phyloP scores from a whole-genome alignment of 2,797 vertebrate genomes.

The Poeciliopsis turneri region DNA sequence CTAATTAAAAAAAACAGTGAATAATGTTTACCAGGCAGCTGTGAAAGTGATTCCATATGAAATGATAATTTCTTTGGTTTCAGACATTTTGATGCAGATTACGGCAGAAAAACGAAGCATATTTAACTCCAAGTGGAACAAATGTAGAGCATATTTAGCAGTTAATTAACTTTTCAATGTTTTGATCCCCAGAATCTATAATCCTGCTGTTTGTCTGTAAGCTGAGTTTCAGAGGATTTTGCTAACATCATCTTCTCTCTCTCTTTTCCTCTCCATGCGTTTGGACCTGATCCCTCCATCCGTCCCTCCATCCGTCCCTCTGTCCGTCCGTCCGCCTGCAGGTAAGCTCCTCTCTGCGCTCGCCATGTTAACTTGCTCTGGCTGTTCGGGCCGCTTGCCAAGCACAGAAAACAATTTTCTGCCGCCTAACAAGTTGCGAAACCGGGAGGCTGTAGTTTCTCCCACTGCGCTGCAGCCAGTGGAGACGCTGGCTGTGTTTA shows the following conservation, averaged over 20 bases:
- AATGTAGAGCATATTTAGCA: constrained; percentile 2
- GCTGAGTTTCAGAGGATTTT: constrained; percentile 30
- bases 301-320: too few relatives aligned
- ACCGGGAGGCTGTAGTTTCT: constrained; percentile 58
- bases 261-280: constrained; percentile 30
- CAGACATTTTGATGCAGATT: constrained; percentile 31
- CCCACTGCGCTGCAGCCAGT: constrained; percentile 60
- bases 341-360: constrained; percentile 54
- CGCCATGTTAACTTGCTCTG: neutral
- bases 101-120: constrained; percentile 34
- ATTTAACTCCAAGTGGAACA: constrained; percentile 18
- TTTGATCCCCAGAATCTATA: constrained; percentile 1
- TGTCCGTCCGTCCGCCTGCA: constrained; percentile 18
- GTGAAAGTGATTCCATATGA: constrained; percentile 28
- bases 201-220: neutral
- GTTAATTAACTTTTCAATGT: neutral
- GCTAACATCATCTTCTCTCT: constrained; percentile 46
- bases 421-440: constrained; percentile 68
- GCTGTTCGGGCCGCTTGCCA: constrained; percentile 42
- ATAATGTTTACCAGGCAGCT: constrained; percentile 14
- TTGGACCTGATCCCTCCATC: constrained; percentile 22
- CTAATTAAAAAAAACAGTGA: neutral
- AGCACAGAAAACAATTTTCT: constrained; percentile 66
- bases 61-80: constrained; percentile 37
- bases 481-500: constrained; percentile 47